Conservation (phyloP, 2,888 invertebrate species). For the Mactromeris polynyma region DNA sequence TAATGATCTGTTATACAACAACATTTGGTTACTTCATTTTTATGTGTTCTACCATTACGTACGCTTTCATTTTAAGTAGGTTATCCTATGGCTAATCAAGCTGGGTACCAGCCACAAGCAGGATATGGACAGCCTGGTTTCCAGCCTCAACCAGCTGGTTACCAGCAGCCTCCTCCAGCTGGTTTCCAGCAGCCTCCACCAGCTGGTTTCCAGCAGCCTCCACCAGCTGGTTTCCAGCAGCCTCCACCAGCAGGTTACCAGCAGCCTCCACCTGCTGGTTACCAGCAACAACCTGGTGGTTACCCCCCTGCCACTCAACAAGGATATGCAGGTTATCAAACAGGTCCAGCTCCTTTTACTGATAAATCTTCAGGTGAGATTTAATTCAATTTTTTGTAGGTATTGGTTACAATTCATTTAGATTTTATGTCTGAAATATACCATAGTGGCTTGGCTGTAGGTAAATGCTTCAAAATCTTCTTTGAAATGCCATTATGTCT, state of each 20-base stretch:
- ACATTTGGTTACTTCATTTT: background rate
- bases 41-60: too few species aligned
- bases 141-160: background rate
- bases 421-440: too few species aligned
- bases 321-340: slow-evolving; percentile 47
- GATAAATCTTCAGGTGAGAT: slow-evolving; percentile 17
- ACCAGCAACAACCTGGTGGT: slow-evolving; percentile 41
- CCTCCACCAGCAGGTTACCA: slow-evolving; percentile 20
- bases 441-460: too few species aligned
- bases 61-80: background rate
- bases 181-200: slow-evolving; percentile 21
- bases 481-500: too few species aligned
- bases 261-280: slow-evolving; percentile 26
- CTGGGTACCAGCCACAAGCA: slow-evolving; percentile 42
- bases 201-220: slow-evolving; percentile 27
- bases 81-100: slow-evolving; percentile 33
- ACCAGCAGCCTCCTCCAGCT: slow-evolving; percentile 21
- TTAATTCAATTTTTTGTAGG: too few species aligned
- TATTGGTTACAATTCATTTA: too few species aligned
- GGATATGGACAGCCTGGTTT: too few species aligned
- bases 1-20: background rate
- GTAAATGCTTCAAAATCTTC: too few species aligned
- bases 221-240: slow-evolving; percentile 19
- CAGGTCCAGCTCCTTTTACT: background rate
- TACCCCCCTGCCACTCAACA: slow-evolving; percentile 48